Conservation (phyloP, 37 sponge, comb jelly and placozoan species). For the Ephydatia muelleri region DNA sequence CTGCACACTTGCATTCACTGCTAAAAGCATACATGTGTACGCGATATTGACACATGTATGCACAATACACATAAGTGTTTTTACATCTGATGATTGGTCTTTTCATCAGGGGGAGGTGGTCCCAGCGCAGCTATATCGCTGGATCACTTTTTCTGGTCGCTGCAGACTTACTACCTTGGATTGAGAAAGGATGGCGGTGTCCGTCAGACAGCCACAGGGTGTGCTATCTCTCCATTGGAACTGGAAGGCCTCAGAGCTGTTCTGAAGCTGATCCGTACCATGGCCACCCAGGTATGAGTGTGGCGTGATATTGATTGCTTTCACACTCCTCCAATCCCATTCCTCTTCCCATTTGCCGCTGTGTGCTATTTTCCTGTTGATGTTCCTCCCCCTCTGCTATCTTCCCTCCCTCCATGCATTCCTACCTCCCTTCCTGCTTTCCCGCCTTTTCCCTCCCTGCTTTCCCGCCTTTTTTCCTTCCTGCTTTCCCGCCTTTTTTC, state of each 20-base stretch:
- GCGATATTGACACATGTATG: no score
- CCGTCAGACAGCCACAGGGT: conserved; percentile 46
- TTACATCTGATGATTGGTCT: not conserved
- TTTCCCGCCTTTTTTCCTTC: not conserved
- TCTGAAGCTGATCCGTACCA: conserved; percentile 60
- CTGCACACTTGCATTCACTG: no score
- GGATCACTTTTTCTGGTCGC: conserved; percentile 95
- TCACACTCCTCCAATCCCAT: no score
- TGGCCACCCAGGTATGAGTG: conserved; percentile 60
- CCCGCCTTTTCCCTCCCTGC: not conserved
- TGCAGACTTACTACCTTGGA: conserved; percentile 83
- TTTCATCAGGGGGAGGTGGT: conserved; percentile 57
- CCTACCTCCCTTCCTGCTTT: not conserved
- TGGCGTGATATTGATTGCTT: not conserved
- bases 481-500: not conserved
- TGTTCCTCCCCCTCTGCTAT: no score
- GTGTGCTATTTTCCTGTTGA: no score
- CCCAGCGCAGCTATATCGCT: conserved; percentile 79
- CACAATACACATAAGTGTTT: not conserved
- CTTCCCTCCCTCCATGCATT: not conserved
- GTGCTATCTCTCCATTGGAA: conserved; percentile 83
- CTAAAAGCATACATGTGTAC: no score
- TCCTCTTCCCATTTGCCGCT: no score
- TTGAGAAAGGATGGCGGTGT: conserved; percentile 44
- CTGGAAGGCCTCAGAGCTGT: conserved; percentile 84